Base-by-base conservation (phyloP, 2,888 invertebrate genomes). In the Caenorhabditis zanzibari region DNA sequence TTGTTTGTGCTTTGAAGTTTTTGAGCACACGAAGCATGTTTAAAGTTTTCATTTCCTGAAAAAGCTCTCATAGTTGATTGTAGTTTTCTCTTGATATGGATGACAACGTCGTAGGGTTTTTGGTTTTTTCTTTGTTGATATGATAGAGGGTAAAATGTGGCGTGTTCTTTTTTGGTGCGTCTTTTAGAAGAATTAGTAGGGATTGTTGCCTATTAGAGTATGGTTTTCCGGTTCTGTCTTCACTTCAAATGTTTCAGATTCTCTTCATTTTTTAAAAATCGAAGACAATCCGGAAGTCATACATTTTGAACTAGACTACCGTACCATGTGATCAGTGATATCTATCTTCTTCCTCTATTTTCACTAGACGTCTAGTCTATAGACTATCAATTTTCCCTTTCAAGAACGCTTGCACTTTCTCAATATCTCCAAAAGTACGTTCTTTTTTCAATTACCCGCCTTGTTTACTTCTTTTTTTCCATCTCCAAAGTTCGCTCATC, bases 1-100 rank as follows among this genome's bases (percentile, higher is more conserved):
- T 26, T 76, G 74, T 75, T 75, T 75, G 74, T 54, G 61, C 61
- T 61, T n/a, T 58, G 71, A 7, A 63, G 54, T 24, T 61, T 52
- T 14, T 56, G 35, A 28, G 28, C 28, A 44, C 19, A 5, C 12
- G 14, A 3, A 12, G 38, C 41, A 68, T 32, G 49, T 49, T 72
- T 72, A 72, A 61, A 61, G 22, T 22, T 14, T 54, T 54, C 16
- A n/a, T 58, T 59, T 35, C 32, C 16, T 16, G 5, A 3, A 52
- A 22, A 54, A 38, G 19, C 19, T 44, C 41, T 38, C 38, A 10
- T 6, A 6, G 12, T 10, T 32, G 38, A 32, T 38, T 38, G 10
- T 38, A 6, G 19, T 32, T 58, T 59, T 44, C 35, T 47, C 16
- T 47, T 64, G 16, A 2, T 41, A 35, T 1, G n/a, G 35, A 28